Evolutionary conservation across 1,140 invertebrate genomes (phyloP).

Genomic region (Eriocheir sinensis): DNA sequence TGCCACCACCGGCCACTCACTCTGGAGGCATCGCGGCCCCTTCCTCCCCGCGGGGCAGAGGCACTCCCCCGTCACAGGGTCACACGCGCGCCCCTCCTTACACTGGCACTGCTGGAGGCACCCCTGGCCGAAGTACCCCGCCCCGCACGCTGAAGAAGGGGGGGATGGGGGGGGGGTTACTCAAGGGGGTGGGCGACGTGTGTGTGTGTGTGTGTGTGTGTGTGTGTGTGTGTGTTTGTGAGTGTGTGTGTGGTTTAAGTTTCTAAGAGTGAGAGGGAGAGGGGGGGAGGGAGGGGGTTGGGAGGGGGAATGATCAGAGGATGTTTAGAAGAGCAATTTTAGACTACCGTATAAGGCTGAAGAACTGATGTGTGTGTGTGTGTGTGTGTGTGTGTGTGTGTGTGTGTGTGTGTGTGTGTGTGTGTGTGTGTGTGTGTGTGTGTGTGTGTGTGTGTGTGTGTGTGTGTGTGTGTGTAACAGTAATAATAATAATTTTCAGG

Average conservation of each 20-base stretch:
- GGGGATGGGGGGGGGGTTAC: not conserved
- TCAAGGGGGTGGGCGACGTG: not conserved
- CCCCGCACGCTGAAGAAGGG: slow-evolving; percentile 83
- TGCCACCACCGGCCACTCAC: slow-evolving; percentile 36
- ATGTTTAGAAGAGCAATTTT: no score
- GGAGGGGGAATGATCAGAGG: no score
- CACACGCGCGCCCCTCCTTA: slow-evolving; percentile 80
- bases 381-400: not conserved
- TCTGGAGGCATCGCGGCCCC: slow-evolving; percentile 80
- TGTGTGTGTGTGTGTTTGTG: not conserved
- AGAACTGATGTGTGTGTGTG: not conserved
- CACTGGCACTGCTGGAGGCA: slow-evolving; percentile 89
- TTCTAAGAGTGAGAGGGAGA: not conserved
- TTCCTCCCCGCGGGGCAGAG: slow-evolving; percentile 86
- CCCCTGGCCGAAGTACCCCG: slow-evolving; percentile 87
- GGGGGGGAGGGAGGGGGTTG: no score
- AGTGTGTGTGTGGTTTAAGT: not conserved
- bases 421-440: not conserved
- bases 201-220: not conserved
- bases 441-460: not conserved
- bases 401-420: not conserved
- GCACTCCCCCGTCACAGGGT: slow-evolving; percentile 89
- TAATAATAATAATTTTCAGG: no score
- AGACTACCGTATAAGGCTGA: no score
- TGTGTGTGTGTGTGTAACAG: not conserved